Evolutionary conservation across 2,888 invertebrate genomes (phyloP).

Genomic region (Cartodere bifasciata): DNA sequence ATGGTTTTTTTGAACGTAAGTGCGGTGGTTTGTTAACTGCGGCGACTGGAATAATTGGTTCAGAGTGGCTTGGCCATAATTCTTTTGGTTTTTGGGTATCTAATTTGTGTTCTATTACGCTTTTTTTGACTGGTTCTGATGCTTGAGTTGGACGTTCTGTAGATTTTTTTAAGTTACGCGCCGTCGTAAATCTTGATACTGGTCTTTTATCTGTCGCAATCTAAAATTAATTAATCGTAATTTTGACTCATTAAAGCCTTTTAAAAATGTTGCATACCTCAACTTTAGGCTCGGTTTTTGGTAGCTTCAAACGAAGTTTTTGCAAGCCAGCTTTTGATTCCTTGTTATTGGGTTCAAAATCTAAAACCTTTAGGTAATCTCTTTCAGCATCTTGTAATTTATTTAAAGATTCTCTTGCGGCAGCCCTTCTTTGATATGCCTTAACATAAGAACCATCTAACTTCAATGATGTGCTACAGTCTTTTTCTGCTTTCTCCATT

Average conservation of each 20-base stretch:
- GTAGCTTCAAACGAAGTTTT: too few species aligned
- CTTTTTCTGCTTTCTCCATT: constrained; percentile 57
- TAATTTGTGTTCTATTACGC: constrained; percentile 22
- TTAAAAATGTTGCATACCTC: constrained; percentile 7
- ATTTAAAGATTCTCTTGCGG: constrained; percentile 58
- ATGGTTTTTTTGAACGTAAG: constrained; percentile 48
- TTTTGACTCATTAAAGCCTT: too few species aligned
- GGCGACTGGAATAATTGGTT: constrained; percentile 31
- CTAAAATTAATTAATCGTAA: too few species aligned
- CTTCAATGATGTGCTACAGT: constrained; percentile 68
- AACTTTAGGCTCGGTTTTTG: constrained; percentile 18
- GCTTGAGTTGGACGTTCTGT: too few species aligned
- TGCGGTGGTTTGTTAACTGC: constrained; percentile 50
- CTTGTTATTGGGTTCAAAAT: constrained; percentile 66
- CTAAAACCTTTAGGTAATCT: constrained; percentile 58
- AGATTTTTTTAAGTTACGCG: too few species aligned
- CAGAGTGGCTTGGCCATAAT: constrained; percentile 29
- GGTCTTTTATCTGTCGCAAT: constrained; percentile 12
- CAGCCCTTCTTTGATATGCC: constrained; percentile 70
- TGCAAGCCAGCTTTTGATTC: constrained; percentile 50
- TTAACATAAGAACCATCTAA: constrained; percentile 72
- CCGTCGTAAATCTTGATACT: constrained; percentile 13
- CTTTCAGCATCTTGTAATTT: constrained; percentile 56
- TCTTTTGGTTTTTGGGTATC: constrained; percentile 26
- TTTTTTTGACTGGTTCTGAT: too few species aligned